Conservation (phyloP, 1,140 invertebrate genomes). For the Gonioctena quinquepunctata region DNA sequence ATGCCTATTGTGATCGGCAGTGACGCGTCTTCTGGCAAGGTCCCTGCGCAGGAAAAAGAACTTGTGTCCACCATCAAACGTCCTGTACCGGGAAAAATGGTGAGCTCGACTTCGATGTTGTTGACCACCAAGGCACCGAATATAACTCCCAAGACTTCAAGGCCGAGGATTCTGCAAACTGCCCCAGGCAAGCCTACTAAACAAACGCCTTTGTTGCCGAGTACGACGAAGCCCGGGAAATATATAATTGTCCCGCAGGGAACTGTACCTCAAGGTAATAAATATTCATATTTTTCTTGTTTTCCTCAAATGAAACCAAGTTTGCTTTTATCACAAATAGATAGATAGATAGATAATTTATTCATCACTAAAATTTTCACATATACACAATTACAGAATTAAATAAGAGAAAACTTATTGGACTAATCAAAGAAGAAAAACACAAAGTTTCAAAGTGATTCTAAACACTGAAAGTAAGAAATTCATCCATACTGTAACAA, state of each 20-base stretch:
- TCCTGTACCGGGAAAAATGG: neutral
- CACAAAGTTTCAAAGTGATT: too few relatives aligned
- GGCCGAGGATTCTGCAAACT: neutral
- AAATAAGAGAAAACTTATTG: too few relatives aligned
- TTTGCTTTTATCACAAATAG: too few relatives aligned
- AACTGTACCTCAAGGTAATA: slow-evolving; percentile 10
- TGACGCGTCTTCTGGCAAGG: neutral
- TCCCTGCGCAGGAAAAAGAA: neutral
- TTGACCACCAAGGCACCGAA: neutral
- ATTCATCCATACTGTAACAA: too few relatives aligned
- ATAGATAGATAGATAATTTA: too few relatives aligned
- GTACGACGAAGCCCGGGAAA: slow-evolving; percentile 57
- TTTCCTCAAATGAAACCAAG: too few relatives aligned
- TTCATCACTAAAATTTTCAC: too few relatives aligned
- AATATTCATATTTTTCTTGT: too few relatives aligned
- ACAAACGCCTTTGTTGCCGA: neutral
- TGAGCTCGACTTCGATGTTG: neutral
- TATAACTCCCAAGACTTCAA: neutral
- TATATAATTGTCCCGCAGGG: slow-evolving; percentile 64
- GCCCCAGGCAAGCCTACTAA: neutral
- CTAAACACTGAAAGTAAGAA: too few relatives aligned
- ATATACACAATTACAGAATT: too few relatives aligned
- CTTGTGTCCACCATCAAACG: too few relatives aligned
- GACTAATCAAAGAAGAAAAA: too few relatives aligned
- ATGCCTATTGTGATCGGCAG: slow-evolving; percentile 63